Conservation (phyloP, 2,797 vertebrate species). For the Darevskia nairensis region DNA sequence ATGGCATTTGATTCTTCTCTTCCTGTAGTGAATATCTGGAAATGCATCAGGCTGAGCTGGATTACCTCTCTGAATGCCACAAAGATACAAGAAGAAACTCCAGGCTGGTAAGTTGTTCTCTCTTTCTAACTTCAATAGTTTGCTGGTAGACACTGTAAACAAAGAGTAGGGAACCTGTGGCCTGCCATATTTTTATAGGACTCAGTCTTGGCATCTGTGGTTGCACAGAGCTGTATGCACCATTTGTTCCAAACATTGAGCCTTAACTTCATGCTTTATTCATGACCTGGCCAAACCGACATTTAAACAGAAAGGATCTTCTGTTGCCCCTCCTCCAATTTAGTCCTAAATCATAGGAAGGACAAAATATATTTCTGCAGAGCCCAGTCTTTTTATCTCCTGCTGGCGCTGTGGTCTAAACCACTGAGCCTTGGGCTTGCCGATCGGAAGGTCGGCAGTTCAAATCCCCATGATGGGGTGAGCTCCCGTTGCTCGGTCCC, state of each 20-base stretch:
- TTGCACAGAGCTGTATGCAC: not conserved
- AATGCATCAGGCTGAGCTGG: slow-evolving; percentile 90
- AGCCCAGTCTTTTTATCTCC: not conserved
- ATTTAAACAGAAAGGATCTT: not conserved
- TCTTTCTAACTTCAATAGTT: not conserved
- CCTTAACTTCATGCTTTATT: not conserved
- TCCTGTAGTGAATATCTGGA: slow-evolving; percentile 86
- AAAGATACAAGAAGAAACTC: slow-evolving; percentile 91
- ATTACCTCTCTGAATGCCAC: slow-evolving; percentile 89
- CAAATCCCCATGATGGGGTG: too few species aligned
- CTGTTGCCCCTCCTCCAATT: not conserved
- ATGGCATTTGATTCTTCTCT: not conserved
- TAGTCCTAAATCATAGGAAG: not conserved
- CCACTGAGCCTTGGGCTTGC: too few species aligned
- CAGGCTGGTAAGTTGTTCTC: slow-evolving; percentile 86
- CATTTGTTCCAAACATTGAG: not conserved
- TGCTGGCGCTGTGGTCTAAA: too few species aligned
- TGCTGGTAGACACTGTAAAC: not conserved
- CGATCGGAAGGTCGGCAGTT: too few species aligned
- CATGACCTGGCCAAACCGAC: not conserved
- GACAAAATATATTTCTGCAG: not conserved
- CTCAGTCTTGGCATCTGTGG: not conserved
- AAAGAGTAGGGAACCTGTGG: not conserved
- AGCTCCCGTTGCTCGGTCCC: too few species aligned
- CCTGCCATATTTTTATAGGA: not conserved